These are phyloP conservation scores for Amblyjoppa proteus DNA, from an alignment of 2,888 invertebrate genomes.

Conservation along the genomic window DNA sequence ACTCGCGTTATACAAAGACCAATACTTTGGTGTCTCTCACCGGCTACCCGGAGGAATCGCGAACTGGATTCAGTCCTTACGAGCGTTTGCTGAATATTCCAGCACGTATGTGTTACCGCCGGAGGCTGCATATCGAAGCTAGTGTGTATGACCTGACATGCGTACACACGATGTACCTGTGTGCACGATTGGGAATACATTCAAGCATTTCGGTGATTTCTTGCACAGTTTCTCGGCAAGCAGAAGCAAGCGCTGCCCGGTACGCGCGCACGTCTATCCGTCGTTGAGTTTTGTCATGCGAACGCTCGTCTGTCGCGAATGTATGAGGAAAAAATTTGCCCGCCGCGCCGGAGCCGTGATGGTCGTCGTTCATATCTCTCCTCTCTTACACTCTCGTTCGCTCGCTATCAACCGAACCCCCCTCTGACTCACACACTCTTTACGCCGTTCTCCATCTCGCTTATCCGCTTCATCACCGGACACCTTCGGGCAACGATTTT, in stretches of 20 bases:
- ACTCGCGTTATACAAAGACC: slow-evolving; percentile 6
- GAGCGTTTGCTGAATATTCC: not conserved
- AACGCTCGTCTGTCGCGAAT: slow-evolving; percentile 34
- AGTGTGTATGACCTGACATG: not conserved
- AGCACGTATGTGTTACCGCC: not conserved
- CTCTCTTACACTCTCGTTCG: not conserved
- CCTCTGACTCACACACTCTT: slow-evolving; percentile 25
- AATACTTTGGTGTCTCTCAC: not conserved
- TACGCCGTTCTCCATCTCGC: slow-evolving; percentile 30
- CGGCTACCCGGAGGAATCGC: not conserved
- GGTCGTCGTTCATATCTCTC: slow-evolving; percentile 57
- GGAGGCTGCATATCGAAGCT: not conserved
- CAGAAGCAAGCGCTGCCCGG: slow-evolving; percentile 33
- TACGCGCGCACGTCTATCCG: slow-evolving; percentile 48
- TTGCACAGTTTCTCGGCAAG: slow-evolving; percentile 58
- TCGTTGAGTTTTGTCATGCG: slow-evolving; percentile 58
- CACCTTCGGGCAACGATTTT: not conserved
- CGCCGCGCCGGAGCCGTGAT: slow-evolving; percentile 70
- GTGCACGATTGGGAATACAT: slow-evolving; percentile 24
- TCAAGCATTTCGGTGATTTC: slow-evolving; percentile 60
- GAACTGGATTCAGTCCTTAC: not conserved
- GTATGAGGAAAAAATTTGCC: slow-evolving; percentile 62
- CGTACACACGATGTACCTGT: not conserved
- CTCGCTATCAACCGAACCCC: slow-evolving; percentile 6
- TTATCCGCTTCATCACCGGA: not conserved